A percentile compares a stretch with the other conserved stretches of the same genome.
Evolutionary conservation across 2,797 vertebrate genomes (phyloP).

Genomic region (Coluber constrictor): DNA sequence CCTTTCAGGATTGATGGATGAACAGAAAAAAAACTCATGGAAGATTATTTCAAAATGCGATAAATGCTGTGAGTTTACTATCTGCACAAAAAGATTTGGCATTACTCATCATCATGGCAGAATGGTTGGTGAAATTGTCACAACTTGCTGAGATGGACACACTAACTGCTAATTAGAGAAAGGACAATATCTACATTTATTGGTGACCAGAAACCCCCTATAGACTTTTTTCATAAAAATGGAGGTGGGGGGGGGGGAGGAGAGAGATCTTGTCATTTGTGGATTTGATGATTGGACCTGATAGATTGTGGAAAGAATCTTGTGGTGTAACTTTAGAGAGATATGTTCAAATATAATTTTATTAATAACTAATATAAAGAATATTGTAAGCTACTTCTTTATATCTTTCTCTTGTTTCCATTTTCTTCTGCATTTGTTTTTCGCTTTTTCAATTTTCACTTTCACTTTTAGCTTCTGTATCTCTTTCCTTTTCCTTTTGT

Average conservation of each 20-base stretch:
- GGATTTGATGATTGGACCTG: background rate
- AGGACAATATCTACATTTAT: background rate
- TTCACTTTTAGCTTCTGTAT: background rate
- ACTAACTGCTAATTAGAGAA: background rate
- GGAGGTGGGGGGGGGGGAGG: background rate
- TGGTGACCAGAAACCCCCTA: background rate
- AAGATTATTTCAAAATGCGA: background rate
- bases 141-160: background rate
- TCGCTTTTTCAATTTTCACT: background rate
- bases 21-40: background rate
- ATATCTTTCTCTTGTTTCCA: no score
- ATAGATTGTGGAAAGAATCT: background rate
- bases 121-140: background rate
- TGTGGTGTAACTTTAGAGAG: background rate
- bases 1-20: background rate
- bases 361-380: background rate
- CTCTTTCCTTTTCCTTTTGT: background rate
- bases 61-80: background rate
- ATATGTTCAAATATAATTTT: background rate
- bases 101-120: background rate
- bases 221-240: background rate
- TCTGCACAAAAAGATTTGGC: background rate
- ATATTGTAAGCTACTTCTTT: background rate
- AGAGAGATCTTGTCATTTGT: background rate
- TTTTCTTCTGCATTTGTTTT: background rate